Base-by-base conservation (phyloP, 1,140 invertebrate species). In the Hermatobates lingyangjiaoensis region DNA sequence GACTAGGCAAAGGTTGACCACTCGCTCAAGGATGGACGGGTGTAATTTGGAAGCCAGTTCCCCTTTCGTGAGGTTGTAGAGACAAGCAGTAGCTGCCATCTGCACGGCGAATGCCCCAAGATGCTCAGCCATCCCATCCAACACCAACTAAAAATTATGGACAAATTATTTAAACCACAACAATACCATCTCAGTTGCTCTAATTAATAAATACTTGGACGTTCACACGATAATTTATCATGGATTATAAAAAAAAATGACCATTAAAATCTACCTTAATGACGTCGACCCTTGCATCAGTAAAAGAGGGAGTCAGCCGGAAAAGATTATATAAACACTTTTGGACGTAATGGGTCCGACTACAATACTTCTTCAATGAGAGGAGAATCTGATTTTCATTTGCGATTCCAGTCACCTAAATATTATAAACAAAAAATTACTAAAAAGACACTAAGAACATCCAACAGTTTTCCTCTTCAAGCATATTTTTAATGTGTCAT, bases 21-120 rank as follows among this genome's bases (percentile, higher is more conserved):
- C 77, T 60, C 74, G 67, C 57, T 73, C 74, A 25, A 86, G 66
- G 53, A 77, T 66, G 15, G 68, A 68, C 1, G 81, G 79, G 66
- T 85, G 81, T 48, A 86, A 75, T 60, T 74, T 74, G 20, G 67
- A 66, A 1, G 77, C 76, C 2, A 81, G 61, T 57, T 80, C 76
- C 18, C 74, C 75, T 60, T 79, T 78, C 1, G 81, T 82, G 20
- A 87, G 70, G 66, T 86, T 86, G 61, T 87, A 87, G 20, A 87
- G 67, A 63, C 83, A 87, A 24, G 83, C 84, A 27, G 82, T 86
- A 7, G 79, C 81, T 38, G 83, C 81, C 74, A 86, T 81, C 67
- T 87, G 83, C 38, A 87, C 77, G 24, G 74, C 72, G 52, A 81
- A 73, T 49, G 76, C 69, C 46, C 72, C 71, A 3, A 74, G 73